Evolutionary conservation across 2,888 invertebrate species (phyloP), one percentile per base, ranked within the genome.

Genomic region (Meiosimyza decipiens): DNA sequence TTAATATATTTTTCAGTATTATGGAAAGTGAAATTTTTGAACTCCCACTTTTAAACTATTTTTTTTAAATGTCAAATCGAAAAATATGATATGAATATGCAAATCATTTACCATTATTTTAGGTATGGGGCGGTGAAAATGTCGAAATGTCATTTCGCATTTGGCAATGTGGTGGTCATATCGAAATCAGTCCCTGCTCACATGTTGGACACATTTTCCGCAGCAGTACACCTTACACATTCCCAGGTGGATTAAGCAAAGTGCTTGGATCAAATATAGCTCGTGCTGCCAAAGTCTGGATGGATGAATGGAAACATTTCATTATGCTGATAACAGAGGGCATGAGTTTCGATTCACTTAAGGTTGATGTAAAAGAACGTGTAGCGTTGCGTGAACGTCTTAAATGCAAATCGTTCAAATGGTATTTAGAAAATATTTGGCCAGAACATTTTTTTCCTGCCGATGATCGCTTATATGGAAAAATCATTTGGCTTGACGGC

Each of bases 101-200:
- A 4, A 18, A 12, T 18, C 49, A 50, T 50, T 15, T n/a, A 9
- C 28, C 22, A 18, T 6, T 66, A 54, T 13, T 71, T 3, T 66
- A 82, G 79, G 96, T 98, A 74, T 99, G 99, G 99, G 99, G 99
- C 6, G 99, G 97, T 0, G 99, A 99, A 87, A 99, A 99, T 87
- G 89, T 99, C 51, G 99, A 99, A 87, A 90, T 99, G 85, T 98
- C 98, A 0, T 98, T 99, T 87, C 91, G 98, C 77, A 95, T 96
- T 0, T 98, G 98, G 98, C 95, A 96, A 84, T 98, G 98, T 81
- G 97, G 97, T 0, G 97, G 97, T 0, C 90, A 91, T 73, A 91
- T 98, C 0, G 94, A 97, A 87, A 97, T 97, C 66, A 94, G 93
- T 0, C 95, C 97, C 0, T 98, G 97, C 82, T 96, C 96, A 0